These are phyloP conservation scores for Ridgeia piscesae DNA, from an alignment of 1,140 invertebrate species.

Conservation along the genomic window DNA sequence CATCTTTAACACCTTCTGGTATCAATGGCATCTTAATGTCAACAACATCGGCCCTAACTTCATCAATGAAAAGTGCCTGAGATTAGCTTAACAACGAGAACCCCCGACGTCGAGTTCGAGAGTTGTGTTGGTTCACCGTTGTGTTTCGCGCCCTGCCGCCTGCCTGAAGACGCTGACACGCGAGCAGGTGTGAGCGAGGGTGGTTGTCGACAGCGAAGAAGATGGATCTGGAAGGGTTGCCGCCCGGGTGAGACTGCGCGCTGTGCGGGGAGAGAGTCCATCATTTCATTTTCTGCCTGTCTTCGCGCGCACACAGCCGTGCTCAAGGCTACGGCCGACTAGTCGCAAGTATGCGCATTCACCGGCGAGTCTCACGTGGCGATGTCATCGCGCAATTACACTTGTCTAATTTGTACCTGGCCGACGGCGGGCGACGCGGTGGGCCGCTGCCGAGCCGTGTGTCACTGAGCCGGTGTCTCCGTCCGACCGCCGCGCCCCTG, in stretches of 20 bases:
- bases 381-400: background rate
- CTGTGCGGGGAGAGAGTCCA: background rate
- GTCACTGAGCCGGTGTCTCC: background rate
- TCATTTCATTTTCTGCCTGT: conserved; percentile 5
- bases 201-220: background rate
- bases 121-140: background rate
- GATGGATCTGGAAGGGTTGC: background rate
- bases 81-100: no score
- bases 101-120: no score
- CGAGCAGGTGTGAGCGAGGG: background rate
- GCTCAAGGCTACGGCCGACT: background rate
- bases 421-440: background rate
- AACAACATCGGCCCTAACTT: background rate
- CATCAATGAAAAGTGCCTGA: background rate
- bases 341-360: background rate
- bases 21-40: no score
- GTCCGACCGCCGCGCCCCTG: no score
- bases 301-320: conserved; percentile 2
- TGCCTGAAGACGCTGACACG: background rate
- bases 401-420: conserved; percentile 5
- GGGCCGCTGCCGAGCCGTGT: background rate
- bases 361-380: background rate
- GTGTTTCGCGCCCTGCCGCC: background rate
- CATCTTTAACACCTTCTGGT: no score
- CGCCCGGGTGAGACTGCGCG: background rate